These are phyloP conservation scores for Pseudorasbora parva DNA, from an alignment of 2,113 vertebrate species.

Conservation along the genomic window DNA sequence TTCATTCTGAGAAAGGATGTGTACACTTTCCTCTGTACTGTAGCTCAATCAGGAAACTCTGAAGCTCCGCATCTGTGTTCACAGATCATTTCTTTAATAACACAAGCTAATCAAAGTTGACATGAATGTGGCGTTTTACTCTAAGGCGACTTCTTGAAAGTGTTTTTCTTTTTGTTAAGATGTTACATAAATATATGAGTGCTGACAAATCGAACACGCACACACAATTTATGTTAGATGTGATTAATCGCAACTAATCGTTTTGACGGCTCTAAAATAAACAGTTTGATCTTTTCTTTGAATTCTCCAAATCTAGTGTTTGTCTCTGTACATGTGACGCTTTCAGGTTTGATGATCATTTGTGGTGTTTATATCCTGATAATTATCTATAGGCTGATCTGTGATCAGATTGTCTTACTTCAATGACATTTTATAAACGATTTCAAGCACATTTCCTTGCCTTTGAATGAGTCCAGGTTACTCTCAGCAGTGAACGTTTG, in stretches of 20 bases:
- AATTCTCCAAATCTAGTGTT: background rate
- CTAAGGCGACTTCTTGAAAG: background rate
- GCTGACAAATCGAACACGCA: too few relatives aligned
- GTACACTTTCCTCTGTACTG: background rate
- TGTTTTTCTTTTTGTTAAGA: background rate
- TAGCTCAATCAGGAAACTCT: background rate
- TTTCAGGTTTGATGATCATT: background rate
- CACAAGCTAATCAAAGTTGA: background rate
- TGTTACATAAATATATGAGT: background rate
- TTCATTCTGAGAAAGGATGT: background rate
- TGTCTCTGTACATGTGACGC: background rate
- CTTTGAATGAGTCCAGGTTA: background rate
- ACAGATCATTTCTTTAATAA: background rate
- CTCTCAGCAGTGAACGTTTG: background rate
- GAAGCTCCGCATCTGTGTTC: background rate
- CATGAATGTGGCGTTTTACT: slow-evolving; percentile 4
- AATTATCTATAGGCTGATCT: background rate
- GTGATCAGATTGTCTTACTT: slow-evolving; percentile 2
- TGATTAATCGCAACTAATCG: too few relatives aligned
- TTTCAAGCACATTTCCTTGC: background rate
- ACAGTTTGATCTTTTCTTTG: background rate
- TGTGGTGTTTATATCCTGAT: background rate
- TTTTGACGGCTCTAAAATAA: too few relatives aligned
- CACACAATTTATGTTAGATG: too few relatives aligned
- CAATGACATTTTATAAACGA: background rate